Percentiles rank a stretch among this genome's conserved stretches.
Evolutionary conservation across 2,113 vertebrate species (phyloP).

Genomic region (Sylvia atricapilla): DNA sequence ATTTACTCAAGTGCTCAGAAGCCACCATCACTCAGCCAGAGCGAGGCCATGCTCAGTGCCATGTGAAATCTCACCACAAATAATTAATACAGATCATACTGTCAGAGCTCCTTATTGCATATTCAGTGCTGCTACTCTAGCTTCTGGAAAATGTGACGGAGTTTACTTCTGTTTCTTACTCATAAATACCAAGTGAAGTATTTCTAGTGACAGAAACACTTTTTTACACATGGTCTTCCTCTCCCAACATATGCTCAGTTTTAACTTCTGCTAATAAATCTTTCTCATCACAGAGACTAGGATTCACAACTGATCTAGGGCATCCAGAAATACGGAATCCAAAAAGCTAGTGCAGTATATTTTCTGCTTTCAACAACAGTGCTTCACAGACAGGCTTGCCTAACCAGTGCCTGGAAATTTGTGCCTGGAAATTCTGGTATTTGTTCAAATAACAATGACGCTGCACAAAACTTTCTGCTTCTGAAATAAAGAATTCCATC

Average conservation of each 20-base stretch:
- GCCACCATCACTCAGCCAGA: background rate
- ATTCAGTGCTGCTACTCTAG: background rate
- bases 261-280: background rate
- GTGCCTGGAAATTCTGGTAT: background rate
- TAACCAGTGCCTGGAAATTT: background rate
- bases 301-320: background rate
- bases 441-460: background rate
- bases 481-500: background rate
- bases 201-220: background rate
- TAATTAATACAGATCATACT: background rate
- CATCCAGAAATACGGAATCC: background rate
- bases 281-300: background rate
- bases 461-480: background rate
- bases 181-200: background rate
- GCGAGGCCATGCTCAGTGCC: fast-evolving
- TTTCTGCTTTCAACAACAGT: background rate
- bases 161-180: background rate
- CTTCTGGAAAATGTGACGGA: background rate
- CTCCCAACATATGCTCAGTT: background rate
- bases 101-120: background rate
- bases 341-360: background rate
- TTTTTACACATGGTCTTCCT: background rate
- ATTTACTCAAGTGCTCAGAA: background rate
- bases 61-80: background rate
- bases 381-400: background rate